These are phyloP conservation scores for Drosophila falleni DNA, from an alignment of 2,888 invertebrate species.

Conservation along the genomic window DNA sequence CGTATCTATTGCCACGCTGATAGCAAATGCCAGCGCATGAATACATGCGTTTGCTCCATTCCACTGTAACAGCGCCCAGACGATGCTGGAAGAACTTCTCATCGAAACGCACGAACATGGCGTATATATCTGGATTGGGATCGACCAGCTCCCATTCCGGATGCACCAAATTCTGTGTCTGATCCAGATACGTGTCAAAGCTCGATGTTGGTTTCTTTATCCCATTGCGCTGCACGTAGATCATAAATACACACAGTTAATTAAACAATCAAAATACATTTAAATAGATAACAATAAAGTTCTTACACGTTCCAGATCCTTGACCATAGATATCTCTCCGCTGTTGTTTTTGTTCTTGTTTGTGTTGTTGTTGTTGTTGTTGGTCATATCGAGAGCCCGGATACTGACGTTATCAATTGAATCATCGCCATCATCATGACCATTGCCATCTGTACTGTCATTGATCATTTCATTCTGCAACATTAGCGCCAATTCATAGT, in stretches of 20 bases:
- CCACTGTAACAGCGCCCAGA: conserved; percentile 92
- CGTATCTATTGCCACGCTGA: conserved; percentile 75
- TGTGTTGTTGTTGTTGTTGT: conserved; percentile 1
- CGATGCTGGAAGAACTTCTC: conserved; percentile 92
- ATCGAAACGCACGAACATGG: conserved; percentile 95
- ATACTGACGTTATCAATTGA: background rate
- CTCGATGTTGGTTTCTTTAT: conserved; percentile 15
- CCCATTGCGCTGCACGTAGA: background rate
- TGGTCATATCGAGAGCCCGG: conserved; percentile 29
- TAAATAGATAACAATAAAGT: background rate
- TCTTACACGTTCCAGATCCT: conserved; percentile 4
- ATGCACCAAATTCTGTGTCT: conserved; percentile 84
- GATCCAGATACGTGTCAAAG: conserved; percentile 77
- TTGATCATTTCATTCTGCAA: conserved; percentile 70
- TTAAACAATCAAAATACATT: background rate
- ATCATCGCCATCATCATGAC: background rate
- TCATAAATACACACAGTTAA: background rate
- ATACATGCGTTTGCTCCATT: conserved; percentile 98
- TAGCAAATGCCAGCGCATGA: conserved; percentile 88
- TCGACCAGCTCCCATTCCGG: conserved; percentile 92
- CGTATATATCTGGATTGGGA: conserved; percentile 96
- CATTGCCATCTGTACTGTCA: conserved; percentile 23
- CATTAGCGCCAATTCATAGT: conserved; percentile 71
- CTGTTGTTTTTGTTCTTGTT: no score
- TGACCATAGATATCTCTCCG: background rate